Evolutionary conservation across 2,797 vertebrate genomes (phyloP).

Genomic region (Hapalemur alaotrensis): DNA sequence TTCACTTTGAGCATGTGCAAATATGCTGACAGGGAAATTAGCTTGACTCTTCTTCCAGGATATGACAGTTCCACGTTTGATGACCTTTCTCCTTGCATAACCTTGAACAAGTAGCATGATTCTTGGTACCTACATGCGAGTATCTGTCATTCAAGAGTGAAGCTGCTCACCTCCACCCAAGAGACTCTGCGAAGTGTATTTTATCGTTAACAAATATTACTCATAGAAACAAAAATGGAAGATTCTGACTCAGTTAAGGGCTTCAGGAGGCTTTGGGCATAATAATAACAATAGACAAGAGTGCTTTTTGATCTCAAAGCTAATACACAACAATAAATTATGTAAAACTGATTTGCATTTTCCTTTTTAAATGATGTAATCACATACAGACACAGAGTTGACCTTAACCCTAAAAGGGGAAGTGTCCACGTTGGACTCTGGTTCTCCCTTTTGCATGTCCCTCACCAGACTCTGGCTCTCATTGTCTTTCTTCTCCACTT

Average conservation of each 20-base stretch:
- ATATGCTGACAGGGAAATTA: background rate
- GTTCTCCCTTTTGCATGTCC: background rate
- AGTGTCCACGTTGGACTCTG: rapidly evolving
- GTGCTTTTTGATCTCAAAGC: background rate
- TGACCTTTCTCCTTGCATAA: background rate
- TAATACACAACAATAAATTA: background rate
- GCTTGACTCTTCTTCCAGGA: background rate
- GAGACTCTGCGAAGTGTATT: background rate
- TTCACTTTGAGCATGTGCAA: background rate
- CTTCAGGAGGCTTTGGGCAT: background rate
- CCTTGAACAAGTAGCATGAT: background rate
- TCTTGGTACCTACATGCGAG: background rate
- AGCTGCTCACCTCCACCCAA: background rate
- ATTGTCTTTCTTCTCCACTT: background rate
- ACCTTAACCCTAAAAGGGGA: background rate
- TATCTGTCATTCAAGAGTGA: background rate
- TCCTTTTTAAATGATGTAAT: background rate
- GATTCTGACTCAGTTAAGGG: background rate
- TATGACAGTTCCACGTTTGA: background rate
- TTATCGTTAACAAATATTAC: background rate
- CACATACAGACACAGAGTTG: background rate
- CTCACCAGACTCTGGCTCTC: background rate
- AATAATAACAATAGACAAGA: background rate
- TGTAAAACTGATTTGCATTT: background rate
- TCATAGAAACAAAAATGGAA: background rate